Conservation (phyloP, 2,113 vertebrate species). For the Hoplias malabaricus region DNA sequence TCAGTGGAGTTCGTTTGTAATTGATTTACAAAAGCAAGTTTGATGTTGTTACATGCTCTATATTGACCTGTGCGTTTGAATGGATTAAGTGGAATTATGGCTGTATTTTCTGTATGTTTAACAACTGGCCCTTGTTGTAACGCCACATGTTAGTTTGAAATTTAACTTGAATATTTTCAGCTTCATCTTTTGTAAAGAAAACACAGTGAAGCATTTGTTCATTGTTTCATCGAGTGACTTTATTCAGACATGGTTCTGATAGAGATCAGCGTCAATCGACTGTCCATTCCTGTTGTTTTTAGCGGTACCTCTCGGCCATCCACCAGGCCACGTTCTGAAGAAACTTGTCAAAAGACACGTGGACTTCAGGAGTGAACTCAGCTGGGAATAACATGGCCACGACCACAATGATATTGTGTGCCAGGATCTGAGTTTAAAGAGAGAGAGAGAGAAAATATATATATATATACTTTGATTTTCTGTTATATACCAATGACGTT, state of each 20-base stretch:
- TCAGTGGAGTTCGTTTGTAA: too few relatives aligned
- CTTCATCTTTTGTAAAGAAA: too few relatives aligned
- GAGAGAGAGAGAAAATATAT: not conserved
- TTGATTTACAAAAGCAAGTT: too few relatives aligned
- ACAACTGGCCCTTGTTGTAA: too few relatives aligned
- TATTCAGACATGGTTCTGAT: constrained; percentile 6
- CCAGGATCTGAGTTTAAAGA: constrained; percentile 35
- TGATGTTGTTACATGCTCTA: too few relatives aligned
- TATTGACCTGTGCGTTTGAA: too few relatives aligned
- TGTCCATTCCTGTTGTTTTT: not conserved
- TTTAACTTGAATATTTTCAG: too few relatives aligned
- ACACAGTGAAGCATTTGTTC: not conserved
- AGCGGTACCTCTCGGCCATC: constrained; percentile 53
- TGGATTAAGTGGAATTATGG: too few relatives aligned
- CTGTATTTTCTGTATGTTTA: too few relatives aligned
- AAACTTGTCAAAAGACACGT: constrained; percentile 53
- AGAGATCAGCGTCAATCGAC: not conserved
- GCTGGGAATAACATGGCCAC: constrained; percentile 39
- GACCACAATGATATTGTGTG: constrained; percentile 39
- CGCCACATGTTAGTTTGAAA: too few relatives aligned
- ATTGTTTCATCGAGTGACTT: constrained; percentile 13
- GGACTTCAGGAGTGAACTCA: constrained; percentile 51
- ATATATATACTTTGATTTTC: too few relatives aligned
- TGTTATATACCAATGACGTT: not conserved
- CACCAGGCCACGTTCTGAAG: constrained; percentile 37